Conservation (phyloP, 2,113 vertebrate genomes). For the Butorides virescens region DNA sequence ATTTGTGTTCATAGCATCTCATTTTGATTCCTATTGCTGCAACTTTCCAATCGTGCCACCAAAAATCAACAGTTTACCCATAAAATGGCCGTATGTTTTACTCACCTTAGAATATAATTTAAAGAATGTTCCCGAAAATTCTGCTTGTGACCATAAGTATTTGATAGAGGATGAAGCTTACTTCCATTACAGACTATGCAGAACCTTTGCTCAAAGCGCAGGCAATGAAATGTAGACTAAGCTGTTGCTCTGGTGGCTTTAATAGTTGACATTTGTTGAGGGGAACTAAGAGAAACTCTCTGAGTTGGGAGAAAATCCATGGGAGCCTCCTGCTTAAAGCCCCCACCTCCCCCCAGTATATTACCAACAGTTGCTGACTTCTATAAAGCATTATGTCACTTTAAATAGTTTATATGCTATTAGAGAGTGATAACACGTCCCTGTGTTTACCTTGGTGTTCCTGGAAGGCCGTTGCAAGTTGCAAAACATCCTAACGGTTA, state of each 20-base stretch:
- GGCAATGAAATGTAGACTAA: neutral
- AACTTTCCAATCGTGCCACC: neutral
- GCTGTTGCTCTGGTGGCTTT: neutral
- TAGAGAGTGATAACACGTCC: neutral
- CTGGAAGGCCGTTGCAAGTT: neutral
- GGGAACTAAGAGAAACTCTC: neutral
- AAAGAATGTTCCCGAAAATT: neutral
- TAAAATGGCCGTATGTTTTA: neutral
- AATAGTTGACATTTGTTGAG: neutral
- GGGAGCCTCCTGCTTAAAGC: neutral
- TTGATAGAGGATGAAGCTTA: neutral
- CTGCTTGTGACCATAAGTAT: neutral
- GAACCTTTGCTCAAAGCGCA: neutral
- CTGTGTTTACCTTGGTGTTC: neutral
- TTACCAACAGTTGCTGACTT: neutral
- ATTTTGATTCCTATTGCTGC: neutral
- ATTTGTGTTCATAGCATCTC: neutral
- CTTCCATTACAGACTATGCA: neutral
- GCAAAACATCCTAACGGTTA: neutral
- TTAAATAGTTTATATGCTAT: neutral
- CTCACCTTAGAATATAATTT: neutral
- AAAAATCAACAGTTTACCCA: neutral
- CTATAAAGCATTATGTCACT: neutral
- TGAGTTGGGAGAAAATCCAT: neutral
- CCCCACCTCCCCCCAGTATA: neutral